Evolutionary conservation across 1,140 invertebrate species (phyloP).

Genomic region (Metopolophium dirhodum): DNA sequence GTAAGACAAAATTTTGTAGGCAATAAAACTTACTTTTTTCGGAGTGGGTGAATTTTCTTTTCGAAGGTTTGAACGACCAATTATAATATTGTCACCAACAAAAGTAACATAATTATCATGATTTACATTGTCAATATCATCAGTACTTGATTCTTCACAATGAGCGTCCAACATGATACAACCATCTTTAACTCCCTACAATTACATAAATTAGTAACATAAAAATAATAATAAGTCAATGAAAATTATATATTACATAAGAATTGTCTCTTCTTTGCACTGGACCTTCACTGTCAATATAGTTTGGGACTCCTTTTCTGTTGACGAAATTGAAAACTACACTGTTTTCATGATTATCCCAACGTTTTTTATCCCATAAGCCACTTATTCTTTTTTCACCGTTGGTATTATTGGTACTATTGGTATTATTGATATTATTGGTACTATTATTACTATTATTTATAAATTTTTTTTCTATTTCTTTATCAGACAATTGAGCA

Average conservation of each 20-base stretch:
- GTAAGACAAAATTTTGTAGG: neutral
- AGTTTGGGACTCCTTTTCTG: constrained; percentile 84
- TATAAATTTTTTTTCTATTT: constrained; percentile 76
- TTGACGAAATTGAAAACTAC: constrained; percentile 88
- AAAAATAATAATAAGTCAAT: neutral
- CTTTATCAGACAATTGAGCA: constrained; percentile 67
- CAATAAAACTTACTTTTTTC: constrained; percentile 34
- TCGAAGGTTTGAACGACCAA: constrained; percentile 49
- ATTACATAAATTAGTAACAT: neutral
- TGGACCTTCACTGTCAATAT: constrained; percentile 87
- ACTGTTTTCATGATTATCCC: constrained; percentile 70
- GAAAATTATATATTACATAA: neutral
- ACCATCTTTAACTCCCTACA: constrained; percentile 28
- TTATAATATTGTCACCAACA: constrained; percentile 50
- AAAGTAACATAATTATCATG: constrained; percentile 48
- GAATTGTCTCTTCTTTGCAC: constrained; percentile 69
- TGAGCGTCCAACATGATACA: constrained; percentile 49
- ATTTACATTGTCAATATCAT: constrained; percentile 41
- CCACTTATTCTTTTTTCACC: constrained; percentile 61
- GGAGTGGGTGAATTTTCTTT: constrained; percentile 31
- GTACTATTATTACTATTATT: constrained; percentile 72
- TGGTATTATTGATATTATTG: constrained; percentile 31
- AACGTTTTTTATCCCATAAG: constrained; percentile 67
- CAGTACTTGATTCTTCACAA: constrained; percentile 56
- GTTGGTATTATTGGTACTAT: constrained; percentile 25